phyloP scores from a whole-genome alignment of 2,888 invertebrate genomes.

The Catocala sponsa region DNA sequence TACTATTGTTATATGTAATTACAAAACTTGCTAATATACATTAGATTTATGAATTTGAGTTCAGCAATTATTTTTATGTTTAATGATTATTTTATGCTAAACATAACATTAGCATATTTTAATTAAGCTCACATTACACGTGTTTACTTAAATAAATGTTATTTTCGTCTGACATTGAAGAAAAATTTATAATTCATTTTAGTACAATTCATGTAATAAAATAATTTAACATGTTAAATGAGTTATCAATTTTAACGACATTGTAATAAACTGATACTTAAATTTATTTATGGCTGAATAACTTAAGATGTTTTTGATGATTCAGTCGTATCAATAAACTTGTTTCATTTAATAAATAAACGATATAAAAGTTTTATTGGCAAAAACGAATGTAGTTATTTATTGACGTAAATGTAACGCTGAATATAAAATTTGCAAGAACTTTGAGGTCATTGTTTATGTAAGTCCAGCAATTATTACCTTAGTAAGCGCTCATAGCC shows the following conservation, averaged over 20 bases:
- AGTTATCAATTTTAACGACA: slow-evolving; percentile 21
- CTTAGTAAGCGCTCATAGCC: too few relatives aligned
- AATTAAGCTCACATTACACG: neutral
- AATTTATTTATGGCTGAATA: slow-evolving; percentile 12
- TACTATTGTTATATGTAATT: too few relatives aligned
- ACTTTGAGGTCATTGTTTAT: too few relatives aligned
- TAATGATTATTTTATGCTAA: neutral
- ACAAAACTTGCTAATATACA: too few relatives aligned
- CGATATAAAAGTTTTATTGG: neutral
- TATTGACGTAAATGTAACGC: too few relatives aligned
- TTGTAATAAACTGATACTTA: slow-evolving; percentile 2
- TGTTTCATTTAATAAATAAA: slow-evolving; percentile 31
- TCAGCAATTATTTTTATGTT: neutral
- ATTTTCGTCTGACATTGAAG: neutral
- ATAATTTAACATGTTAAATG: neutral
- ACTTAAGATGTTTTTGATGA: slow-evolving; percentile 11
- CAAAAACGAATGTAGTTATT: too few relatives aligned
- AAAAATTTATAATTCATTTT: neutral
- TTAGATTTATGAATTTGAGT: too few relatives aligned
- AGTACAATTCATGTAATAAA: slow-evolving; percentile 1
- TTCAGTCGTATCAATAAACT: slow-evolving; percentile 41
- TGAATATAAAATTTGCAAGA: too few relatives aligned
- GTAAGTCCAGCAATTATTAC: too few relatives aligned
- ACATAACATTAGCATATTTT: neutral
- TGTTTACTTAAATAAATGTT: neutral